Evolutionary conservation across 30 jellyfish, hydroid and myxozoan genomes (phyloP), one percentile per base, ranked within the genome.

Genomic region (Chironex yamaguchii): DNA sequence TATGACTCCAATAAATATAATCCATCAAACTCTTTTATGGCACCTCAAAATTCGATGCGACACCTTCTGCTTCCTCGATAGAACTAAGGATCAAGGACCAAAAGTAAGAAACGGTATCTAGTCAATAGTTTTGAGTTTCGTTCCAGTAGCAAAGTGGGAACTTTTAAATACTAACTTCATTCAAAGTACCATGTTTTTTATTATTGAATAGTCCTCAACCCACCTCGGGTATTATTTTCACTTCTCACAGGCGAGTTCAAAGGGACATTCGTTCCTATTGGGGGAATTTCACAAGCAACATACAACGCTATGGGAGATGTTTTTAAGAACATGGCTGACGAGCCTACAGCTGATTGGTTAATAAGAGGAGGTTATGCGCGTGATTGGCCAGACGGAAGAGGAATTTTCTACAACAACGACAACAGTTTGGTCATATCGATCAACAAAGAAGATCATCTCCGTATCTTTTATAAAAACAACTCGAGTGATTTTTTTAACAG

Each of bases 371-470:
- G 91, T 1, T 62, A 83, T 4, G 34, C 69, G 1, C 90, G 90
- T 29, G 91, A 80, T 29, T 80, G 91, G 91, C 91, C 91, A 34
- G 34, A 51, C 21, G 91, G 91, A 0, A 25, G 91, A 17, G 91
- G 91, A 0, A 63, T 80, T 4, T 80, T 80, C 34, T 80, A 24
- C 2, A 80, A 34, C 17, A 17, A 9, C 58, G 17, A 42, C 17
- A 42, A 42, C 58, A 42, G 58, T 42, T 42, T 42, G 17, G 58
- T 42, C 13, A 42, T 42, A 42, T 42, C 58, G 17, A 17, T 42
- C 9, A 42, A 42, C 58, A 42, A 42, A 17, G 58, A 42, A 42
- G 58, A 42, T 17, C 58, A 42, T 17, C 58, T 42, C 17, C 9
- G 58, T 6, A 17, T 42, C 9, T 42, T 42, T 42, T 42, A 6